phyloP scores from a whole-genome alignment of 1,140 invertebrate genomes.

The Phymastichus coffea region DNA sequence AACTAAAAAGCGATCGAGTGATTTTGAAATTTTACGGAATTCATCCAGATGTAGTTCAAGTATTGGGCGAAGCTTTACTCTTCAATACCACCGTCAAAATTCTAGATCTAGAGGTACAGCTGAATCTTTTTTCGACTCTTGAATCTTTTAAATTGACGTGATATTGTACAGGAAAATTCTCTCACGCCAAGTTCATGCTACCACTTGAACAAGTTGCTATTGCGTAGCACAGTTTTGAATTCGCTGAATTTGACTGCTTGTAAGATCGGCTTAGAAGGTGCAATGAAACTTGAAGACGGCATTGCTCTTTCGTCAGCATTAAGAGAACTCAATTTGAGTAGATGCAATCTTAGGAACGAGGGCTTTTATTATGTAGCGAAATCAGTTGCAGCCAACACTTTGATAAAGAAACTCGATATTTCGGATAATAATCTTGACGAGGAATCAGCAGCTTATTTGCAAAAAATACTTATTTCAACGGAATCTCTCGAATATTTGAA shows the following conservation, averaged over 20 bases:
- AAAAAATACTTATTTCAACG: slow-evolving; percentile 37
- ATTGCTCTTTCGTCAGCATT: slow-evolving; percentile 39
- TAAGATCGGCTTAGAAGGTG: slow-evolving; percentile 48
- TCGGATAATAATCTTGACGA: slow-evolving; percentile 48
- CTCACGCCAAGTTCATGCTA: slow-evolving; percentile 51
- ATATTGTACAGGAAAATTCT: slow-evolving; percentile 45
- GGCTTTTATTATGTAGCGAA: slow-evolving; percentile 47
- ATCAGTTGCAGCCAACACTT: slow-evolving; percentile 34
- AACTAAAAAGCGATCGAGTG: slow-evolving; percentile 39
- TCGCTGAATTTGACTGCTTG: slow-evolving; percentile 51
- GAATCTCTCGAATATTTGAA: slow-evolving; percentile 46
- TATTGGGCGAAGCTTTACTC: slow-evolving; percentile 47
- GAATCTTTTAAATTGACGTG: not conserved
- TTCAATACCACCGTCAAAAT: slow-evolving; percentile 46
- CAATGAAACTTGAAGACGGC: slow-evolving; percentile 41
- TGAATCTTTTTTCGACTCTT: not conserved
- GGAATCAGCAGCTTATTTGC: slow-evolving; percentile 35
- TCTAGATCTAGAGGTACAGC: slow-evolving; percentile 48
- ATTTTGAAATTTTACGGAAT: slow-evolving; percentile 51
- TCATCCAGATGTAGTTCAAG: slow-evolving; percentile 45
- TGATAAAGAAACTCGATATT: slow-evolving; percentile 44
- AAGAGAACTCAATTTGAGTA: slow-evolving; percentile 49
- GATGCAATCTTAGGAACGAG: slow-evolving; percentile 50
- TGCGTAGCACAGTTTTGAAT: slow-evolving; percentile 41
- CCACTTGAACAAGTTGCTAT: slow-evolving; percentile 50